These are phyloP conservation scores for Fistularia commersonii DNA, from an alignment of 2,797 vertebrate genomes.

Conservation along the genomic window DNA sequence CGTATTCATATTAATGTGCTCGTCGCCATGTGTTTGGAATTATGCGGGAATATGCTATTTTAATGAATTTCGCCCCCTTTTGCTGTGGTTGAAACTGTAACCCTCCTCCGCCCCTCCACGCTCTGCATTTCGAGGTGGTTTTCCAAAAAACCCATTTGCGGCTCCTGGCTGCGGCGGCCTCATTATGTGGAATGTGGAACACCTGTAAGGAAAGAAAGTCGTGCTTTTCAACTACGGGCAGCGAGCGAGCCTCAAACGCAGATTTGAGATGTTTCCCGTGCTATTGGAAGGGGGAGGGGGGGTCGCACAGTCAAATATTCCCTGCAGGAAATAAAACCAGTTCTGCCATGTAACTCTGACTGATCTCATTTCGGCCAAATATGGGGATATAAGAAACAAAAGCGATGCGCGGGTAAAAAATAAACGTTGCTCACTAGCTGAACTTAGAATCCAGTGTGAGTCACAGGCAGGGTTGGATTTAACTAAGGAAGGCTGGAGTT, in stretches of 20 bases:
- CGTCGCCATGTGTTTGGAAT: conserved; percentile 25
- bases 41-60: conserved; percentile 24
- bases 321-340: no score
- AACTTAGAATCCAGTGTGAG: no score
- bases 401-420: no score
- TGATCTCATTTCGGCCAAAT: no score
- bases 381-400: no score
- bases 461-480: no score
- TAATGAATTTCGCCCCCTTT: conserved; percentile 26
- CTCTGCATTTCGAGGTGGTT: conserved; percentile 36
- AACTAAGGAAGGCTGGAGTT: no score
- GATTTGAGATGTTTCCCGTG: no score
- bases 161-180: conserved; percentile 50
- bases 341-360: no score
- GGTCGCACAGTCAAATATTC: no score
- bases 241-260: conserved; percentile 12
- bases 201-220: conserved; percentile 46
- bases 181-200: conserved; percentile 58
- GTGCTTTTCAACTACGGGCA: conserved; percentile 15
- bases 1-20: conserved; percentile 8
- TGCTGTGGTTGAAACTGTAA: conserved; percentile 43
- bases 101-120: conserved; percentile 2
- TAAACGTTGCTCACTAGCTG: no score
- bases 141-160: conserved; percentile 37
- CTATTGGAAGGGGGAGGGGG: no score